Evolutionary conservation across 2,888 invertebrate species (phyloP).

Genomic region (Hypselothyrea guttata): DNA sequence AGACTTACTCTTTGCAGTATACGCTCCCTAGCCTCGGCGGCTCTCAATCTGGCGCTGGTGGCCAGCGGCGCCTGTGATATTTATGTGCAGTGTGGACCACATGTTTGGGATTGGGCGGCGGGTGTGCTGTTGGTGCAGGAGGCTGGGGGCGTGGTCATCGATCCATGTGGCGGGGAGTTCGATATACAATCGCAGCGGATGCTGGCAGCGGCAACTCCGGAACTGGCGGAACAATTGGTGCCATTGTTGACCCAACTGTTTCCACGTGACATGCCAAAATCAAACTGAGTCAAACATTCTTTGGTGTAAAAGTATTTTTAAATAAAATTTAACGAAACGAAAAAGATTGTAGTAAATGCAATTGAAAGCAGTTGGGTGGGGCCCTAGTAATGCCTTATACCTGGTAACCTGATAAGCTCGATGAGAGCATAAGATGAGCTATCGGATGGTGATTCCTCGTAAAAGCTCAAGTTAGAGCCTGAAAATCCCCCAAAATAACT

Average conservation of each 20-base stretch:
- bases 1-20: constrained; percentile 86
- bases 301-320: not conserved
- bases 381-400: too few species aligned
- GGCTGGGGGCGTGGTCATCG: constrained; percentile 95
- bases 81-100: constrained; percentile 93
- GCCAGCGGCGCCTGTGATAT: constrained; percentile 94
- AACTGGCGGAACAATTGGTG: constrained; percentile 84
- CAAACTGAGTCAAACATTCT: not conserved
- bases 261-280: not conserved
- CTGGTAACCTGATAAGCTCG: too few species aligned
- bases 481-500: too few species aligned
- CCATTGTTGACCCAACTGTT: constrained; percentile 18
- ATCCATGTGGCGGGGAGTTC: constrained; percentile 91
- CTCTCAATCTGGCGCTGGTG: constrained; percentile 95
- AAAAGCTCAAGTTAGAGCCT: too few species aligned
- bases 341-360: too few species aligned
- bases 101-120: constrained; percentile 95
- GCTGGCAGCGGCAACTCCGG: constrained; percentile 88
- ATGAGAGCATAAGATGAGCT: too few species aligned
- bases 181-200: constrained; percentile 91
- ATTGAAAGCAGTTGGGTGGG: too few species aligned
- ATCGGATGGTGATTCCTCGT: too few species aligned
- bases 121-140: constrained; percentile 93
- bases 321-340: too few species aligned
- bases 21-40: constrained; percentile 94